These are phyloP conservation scores for Paratrypauchen microcephalus DNA, from an alignment of 2,797 vertebrate species.

Conservation along the genomic window DNA sequence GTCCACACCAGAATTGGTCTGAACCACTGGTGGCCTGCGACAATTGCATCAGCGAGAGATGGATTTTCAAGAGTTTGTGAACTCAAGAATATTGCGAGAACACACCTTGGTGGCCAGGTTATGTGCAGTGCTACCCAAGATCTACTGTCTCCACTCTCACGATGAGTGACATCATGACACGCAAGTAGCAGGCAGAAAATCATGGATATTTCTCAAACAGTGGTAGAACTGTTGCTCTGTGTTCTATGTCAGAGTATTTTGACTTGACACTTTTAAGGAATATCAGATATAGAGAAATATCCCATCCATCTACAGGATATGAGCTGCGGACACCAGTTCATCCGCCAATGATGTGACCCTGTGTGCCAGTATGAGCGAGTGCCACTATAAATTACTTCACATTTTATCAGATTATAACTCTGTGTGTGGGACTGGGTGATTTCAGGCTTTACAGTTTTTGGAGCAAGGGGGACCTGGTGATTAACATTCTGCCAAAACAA, in stretches of 20 bases:
- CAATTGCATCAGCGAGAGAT: no score
- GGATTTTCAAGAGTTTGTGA: no score
- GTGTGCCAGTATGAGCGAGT: constrained; percentile 71
- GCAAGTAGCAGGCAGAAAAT: constrained; percentile 59
- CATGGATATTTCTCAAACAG: constrained; percentile 66
- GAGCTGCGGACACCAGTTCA: constrained; percentile 67
- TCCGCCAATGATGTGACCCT: constrained; percentile 70
- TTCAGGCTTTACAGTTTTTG: constrained; percentile 60
- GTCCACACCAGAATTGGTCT: no score
- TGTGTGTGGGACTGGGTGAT: constrained; percentile 63
- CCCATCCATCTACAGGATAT: constrained; percentile 73
- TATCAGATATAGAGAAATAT: constrained; percentile 60
- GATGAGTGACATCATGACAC: constrained; percentile 39
- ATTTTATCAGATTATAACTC: constrained; percentile 65
- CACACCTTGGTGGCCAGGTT: no score
- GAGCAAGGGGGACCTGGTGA: constrained; percentile 35
- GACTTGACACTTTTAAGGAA: constrained; percentile 67
- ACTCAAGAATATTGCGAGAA: no score
- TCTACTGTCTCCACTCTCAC: constrained; percentile 56
- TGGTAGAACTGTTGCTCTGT: constrained; percentile 56
- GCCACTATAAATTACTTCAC: constrained; percentile 72
- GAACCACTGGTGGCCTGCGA: no score
- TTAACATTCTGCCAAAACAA: constrained; percentile 36
- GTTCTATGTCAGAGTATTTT: constrained; percentile 55
- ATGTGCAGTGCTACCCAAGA: constrained; percentile 19